phyloP scores from a whole-genome alignment of 1,140 invertebrate genomes.

The Microplitis mediator region DNA sequence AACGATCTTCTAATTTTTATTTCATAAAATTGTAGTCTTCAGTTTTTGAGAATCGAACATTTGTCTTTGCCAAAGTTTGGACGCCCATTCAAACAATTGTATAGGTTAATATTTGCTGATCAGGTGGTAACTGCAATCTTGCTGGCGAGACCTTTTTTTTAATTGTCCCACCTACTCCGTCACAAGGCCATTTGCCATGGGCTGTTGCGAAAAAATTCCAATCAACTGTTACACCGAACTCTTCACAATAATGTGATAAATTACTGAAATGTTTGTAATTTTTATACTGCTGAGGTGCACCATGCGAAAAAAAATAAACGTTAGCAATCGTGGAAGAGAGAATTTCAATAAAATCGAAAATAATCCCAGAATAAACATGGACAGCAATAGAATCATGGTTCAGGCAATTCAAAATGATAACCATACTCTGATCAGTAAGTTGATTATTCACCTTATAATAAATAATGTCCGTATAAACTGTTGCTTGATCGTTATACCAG shows the following conservation, averaged over 20 bases:
- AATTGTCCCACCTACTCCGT: constrained; percentile 30
- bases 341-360: neutral
- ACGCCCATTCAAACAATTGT: constrained; percentile 17
- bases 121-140: constrained; percentile 26
- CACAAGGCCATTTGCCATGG: constrained; percentile 46
- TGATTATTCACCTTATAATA: constrained; percentile 2
- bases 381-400: constrained; percentile 15
- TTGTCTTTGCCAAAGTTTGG: no score
- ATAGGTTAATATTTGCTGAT: constrained; percentile 15
- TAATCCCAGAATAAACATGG: neutral
- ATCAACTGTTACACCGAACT: constrained; percentile 48
- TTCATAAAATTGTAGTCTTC: no score
- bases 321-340: neutral
- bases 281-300: constrained; percentile 1
- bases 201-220: constrained; percentile 49
- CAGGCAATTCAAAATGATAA: neutral
- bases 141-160: constrained; percentile 25
- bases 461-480: constrained; percentile 5
- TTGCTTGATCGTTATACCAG: constrained; percentile 10
- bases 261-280: constrained; percentile 6
- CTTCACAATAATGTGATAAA: constrained; percentile 35
- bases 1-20: no score
- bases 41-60: no score
- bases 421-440: neutral
- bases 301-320: neutral